phyloP scores from a whole-genome alignment of 35 echinoderm and acorn worm genomes.

The Hemicentrotus pulcherrimus region DNA sequence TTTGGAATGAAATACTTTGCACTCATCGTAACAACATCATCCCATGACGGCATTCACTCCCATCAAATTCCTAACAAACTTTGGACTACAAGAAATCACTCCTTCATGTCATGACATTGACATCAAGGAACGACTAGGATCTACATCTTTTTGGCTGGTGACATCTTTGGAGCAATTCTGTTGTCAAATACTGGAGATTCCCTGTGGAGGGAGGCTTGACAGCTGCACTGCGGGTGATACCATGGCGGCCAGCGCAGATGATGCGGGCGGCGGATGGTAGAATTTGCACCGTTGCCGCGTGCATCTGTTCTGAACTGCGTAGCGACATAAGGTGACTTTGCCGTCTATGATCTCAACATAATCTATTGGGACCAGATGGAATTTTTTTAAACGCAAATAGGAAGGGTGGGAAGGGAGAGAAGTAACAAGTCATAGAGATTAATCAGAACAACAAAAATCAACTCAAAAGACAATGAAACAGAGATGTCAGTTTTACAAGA shows the following conservation, averaged over 20 bases:
- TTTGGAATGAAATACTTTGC: slow-evolving; percentile 17
- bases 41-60: neutral
- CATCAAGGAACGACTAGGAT: neutral
- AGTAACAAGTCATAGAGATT: slow-evolving; percentile 25
- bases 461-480: neutral
- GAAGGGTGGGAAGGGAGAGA: neutral
- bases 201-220: slow-evolving; percentile 70
- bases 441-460: neutral
- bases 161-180: neutral
- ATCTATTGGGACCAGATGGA: slow-evolving; percentile 61
- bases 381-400: neutral
- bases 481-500: neutral
- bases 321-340: slow-evolving; percentile 98
- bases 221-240: slow-evolving; percentile 64
- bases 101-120: neutral
- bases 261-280: slow-evolving; percentile 87
- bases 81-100: neutral
- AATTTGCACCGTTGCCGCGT: slow-evolving; percentile 97
- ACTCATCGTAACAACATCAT: neutral
- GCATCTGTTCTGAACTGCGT: slow-evolving; percentile 95
- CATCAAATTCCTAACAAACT: neutral
- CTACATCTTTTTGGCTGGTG: slow-evolving; percentile 20
- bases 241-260: slow-evolving; percentile 68
- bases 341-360: slow-evolving; percentile 99
- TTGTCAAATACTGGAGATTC: slow-evolving; percentile 58